Conservation (phyloP, 2,113 vertebrate genomes). For the Entelurus aequoreus region DNA sequence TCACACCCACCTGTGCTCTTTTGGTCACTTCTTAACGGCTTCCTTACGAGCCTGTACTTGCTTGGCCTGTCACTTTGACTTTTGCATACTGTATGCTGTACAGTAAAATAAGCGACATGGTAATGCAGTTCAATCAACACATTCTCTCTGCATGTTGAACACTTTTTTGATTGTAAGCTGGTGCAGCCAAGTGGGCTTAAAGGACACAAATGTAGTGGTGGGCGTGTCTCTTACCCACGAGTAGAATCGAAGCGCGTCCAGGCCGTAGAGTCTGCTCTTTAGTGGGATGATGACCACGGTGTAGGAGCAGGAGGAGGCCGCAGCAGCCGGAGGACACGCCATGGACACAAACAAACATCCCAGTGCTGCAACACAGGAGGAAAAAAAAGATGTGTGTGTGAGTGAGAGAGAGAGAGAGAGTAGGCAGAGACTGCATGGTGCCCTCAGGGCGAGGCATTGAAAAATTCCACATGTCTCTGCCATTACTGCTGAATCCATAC, state of each 20-base stretch:
- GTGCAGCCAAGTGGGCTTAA: background rate
- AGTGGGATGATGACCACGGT: conserved; percentile 69
- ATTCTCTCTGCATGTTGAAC: too few relatives aligned
- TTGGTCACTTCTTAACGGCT: background rate
- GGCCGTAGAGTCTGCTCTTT: conserved; percentile 62
- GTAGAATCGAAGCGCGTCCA: conserved; percentile 69
- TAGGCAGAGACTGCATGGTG: conserved; percentile 36
- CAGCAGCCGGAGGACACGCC: conserved; percentile 40
- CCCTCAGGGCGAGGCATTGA: conserved; percentile 58
- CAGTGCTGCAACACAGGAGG: conserved; percentile 35
- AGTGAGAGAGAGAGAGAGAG: conserved; percentile 9
- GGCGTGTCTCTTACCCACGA: conserved; percentile 62
- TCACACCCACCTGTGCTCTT: background rate
- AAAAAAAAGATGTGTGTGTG: conserved; percentile 8
- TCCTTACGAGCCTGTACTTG: conserved; percentile 1
- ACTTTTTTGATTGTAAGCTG: too few relatives aligned
- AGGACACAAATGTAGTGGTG: background rate
- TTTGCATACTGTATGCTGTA: background rate
- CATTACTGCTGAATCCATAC: conserved; percentile 49
- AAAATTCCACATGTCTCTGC: conserved; percentile 67
- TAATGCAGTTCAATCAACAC: too few relatives aligned
- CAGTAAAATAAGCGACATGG: background rate
- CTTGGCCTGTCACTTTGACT: background rate
- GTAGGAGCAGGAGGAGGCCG: conserved; percentile 51
- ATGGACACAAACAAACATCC: conserved; percentile 37